phyloP scores from a whole-genome alignment of 2,888 invertebrate species.

The Ophion ventricosus region DNA sequence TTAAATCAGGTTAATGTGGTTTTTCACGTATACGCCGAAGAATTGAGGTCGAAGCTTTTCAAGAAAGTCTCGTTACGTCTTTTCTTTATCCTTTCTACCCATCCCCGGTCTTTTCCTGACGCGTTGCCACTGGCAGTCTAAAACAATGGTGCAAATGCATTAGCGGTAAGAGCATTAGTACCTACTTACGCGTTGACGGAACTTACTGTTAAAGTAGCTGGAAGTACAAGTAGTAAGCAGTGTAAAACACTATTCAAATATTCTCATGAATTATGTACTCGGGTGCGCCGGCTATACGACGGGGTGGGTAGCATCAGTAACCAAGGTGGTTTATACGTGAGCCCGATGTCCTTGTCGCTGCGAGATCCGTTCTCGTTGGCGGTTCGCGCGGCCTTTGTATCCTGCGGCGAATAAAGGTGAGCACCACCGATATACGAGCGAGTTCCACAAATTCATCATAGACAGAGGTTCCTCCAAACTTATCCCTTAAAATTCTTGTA shows the following conservation, averaged over 20 bases:
- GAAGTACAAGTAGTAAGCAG: slow-evolving; percentile 72
- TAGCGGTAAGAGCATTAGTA: slow-evolving; percentile 73
- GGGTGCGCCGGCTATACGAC: slow-evolving; percentile 44
- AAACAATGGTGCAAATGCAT: slow-evolving; percentile 69
- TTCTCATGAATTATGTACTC: slow-evolving; percentile 74
- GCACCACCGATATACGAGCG: slow-evolving; percentile 27
- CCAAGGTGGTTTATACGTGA: slow-evolving; percentile 23
- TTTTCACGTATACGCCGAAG: slow-evolving; percentile 3
- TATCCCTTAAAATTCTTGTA: too few relatives aligned
- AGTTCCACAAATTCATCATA: too few relatives aligned
- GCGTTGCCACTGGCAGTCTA: slow-evolving; percentile 54
- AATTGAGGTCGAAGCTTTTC: slow-evolving; percentile 47
- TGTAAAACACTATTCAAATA: slow-evolving; percentile 75
- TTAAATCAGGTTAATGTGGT: slow-evolving; percentile 7
- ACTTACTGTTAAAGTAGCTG: slow-evolving; percentile 68
- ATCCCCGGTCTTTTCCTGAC: slow-evolving; percentile 6
- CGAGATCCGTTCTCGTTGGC: slow-evolving; percentile 28
- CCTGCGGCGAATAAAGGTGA: slow-evolving; percentile 46
- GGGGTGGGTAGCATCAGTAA: slow-evolving; percentile 38
- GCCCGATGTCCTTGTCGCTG: neutral
- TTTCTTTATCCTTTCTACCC: neutral
- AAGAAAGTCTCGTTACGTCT: slow-evolving; percentile 31
- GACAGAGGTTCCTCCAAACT: too few relatives aligned
- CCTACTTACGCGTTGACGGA: slow-evolving; percentile 68
- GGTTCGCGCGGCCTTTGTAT: slow-evolving; percentile 35